Percentiles rank a stretch among this genome's conserved stretches.
These are phyloP conservation scores for Calliopsis andreniformis DNA, from an alignment of 1,140 invertebrate species.

Conservation along the genomic window DNA sequence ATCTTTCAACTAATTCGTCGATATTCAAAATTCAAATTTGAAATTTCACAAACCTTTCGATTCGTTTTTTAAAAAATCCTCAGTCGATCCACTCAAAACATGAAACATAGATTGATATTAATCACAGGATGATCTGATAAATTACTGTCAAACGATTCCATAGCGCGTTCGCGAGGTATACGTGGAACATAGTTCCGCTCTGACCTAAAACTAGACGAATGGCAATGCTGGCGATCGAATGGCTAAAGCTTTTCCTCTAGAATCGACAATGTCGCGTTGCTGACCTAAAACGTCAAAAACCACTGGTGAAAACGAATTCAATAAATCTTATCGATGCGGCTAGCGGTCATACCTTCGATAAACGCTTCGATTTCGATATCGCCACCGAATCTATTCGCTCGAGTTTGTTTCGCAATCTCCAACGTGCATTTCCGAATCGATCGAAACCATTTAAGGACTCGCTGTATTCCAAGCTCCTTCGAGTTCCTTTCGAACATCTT, in stretches of 20 bases:
- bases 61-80: no score
- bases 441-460: neutral
- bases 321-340: constrained; percentile 58
- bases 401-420: neutral
- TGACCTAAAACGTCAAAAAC: neutral
- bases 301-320: constrained; percentile 49
- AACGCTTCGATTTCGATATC: constrained; percentile 49
- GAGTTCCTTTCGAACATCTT: no score
- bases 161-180: no score
- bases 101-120: no score
- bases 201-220: neutral
- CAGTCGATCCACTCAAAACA: no score
- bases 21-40: no score
- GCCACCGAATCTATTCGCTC: constrained; percentile 21
- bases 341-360: constrained; percentile 58
- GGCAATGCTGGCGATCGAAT: no score
- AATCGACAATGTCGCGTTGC: neutral
- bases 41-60: no score
- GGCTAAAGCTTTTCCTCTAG: neutral
- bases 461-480: no score
- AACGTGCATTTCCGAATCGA: neutral
- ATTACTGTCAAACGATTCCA: neutral
- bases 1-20: no score
- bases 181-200: no score
- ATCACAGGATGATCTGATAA: no score